phyloP scores from a whole-genome alignment of 30 jellyfish, hydroid and myxozoan genomes.

The Aurelia coerulea region DNA sequence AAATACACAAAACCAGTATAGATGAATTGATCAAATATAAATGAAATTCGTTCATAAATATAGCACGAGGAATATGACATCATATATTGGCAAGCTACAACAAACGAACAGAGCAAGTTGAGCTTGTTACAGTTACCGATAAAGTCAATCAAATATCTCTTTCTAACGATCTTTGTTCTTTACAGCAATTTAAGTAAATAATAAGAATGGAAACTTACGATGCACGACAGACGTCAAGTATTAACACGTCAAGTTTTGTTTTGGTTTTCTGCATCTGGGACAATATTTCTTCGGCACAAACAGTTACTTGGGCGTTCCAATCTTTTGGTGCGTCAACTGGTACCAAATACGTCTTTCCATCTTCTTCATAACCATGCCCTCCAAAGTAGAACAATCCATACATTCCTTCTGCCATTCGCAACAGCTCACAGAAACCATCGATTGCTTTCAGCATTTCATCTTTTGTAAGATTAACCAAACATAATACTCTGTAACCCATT shows the following conservation, averaged over 20 bases:
- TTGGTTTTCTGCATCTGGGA: conserved; percentile 82
- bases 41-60: too few species aligned
- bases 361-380: conserved; percentile 97
- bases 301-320: conserved; percentile 81
- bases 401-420: conserved; percentile 49
- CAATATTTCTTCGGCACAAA: conserved; percentile 87
- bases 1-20: too few species aligned
- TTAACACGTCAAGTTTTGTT: conserved; percentile 85
- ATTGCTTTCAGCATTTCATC: conserved; percentile 83
- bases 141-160: neutral
- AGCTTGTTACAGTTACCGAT: too few species aligned
- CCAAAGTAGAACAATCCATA: conserved; percentile 90
- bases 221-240: conserved; percentile 94
- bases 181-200: too few species aligned
- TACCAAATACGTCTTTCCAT: conserved; percentile 90
- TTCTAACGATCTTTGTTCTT: neutral
- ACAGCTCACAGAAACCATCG: conserved; percentile 78
- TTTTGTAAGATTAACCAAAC: conserved; percentile 72
- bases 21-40: too few species aligned
- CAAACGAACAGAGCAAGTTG: too few species aligned
- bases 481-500: conserved; percentile 89
- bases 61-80: too few species aligned
- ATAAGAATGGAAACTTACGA: conserved; percentile 55
- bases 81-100: neutral
- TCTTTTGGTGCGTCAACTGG: conserved; percentile 85